Conservation (phyloP, 2,888 invertebrate species). For the Mongoloraphidia duomilia region DNA sequence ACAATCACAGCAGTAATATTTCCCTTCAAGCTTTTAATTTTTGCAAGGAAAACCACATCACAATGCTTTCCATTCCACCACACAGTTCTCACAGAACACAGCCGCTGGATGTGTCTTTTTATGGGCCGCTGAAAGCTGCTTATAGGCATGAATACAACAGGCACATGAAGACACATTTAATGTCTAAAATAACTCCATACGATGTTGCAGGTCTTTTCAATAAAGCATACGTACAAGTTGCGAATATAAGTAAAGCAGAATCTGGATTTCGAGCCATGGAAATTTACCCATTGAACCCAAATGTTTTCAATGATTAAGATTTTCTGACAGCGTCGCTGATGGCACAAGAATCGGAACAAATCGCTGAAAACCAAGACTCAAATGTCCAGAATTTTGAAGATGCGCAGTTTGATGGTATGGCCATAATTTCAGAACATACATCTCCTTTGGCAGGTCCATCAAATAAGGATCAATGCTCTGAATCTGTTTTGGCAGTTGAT, state of each 20-base stretch:
- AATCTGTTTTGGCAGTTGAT: slow-evolving; percentile 14
- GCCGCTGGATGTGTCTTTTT: slow-evolving; percentile 13
- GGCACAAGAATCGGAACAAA: slow-evolving; percentile 12
- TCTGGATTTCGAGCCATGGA: slow-evolving; percentile 13
- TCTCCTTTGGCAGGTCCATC: slow-evolving; percentile 13
- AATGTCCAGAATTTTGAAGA: slow-evolving; percentile 14
- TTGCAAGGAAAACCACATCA: slow-evolving; percentile 10
- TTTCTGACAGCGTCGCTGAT: slow-evolving; percentile 13
- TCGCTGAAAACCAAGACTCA: slow-evolving; percentile 11
- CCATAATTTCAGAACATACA: slow-evolving; percentile 12
- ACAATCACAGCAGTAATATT: slow-evolving; percentile 17
- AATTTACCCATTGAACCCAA: slow-evolving; percentile 15
- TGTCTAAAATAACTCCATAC: slow-evolving; percentile 10
- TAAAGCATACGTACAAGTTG: slow-evolving; percentile 10
- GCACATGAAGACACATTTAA: slow-evolving; percentile 9
- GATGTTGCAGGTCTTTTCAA: slow-evolving; percentile 10
- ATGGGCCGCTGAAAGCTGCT: slow-evolving; percentile 5
- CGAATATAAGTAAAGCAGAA: slow-evolving; percentile 13
- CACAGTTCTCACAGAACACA: slow-evolving; percentile 15
- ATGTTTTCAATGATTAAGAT: slow-evolving; percentile 15
- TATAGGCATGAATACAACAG: slow-evolving; percentile 9
- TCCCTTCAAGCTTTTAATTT: neutral
- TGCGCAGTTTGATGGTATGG: slow-evolving; percentile 11
- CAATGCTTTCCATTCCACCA: slow-evolving; percentile 15
- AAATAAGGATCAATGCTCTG: slow-evolving; percentile 8